These are phyloP conservation scores for Erinaceus europaeus DNA, from an alignment of 2,113 vertebrate genomes.

Conservation along the genomic window DNA sequence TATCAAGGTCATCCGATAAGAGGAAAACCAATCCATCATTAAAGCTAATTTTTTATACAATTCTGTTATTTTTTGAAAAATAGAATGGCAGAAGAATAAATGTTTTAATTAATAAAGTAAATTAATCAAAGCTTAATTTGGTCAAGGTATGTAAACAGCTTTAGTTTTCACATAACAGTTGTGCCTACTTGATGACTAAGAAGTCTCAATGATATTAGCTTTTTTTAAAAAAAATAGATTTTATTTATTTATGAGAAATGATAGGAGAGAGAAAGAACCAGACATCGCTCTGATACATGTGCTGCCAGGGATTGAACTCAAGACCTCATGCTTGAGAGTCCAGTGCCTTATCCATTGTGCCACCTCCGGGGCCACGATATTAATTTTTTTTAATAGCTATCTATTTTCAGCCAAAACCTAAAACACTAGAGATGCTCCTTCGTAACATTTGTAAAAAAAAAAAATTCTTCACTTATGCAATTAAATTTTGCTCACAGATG, in stretches of 20 bases:
- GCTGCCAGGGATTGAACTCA: no score
- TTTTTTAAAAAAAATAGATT: neutral
- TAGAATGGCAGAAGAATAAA: neutral
- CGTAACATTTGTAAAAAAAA: neutral
- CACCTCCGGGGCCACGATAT: no score
- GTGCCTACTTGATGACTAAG: neutral
- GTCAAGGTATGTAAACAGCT: neutral
- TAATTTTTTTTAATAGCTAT: no score
- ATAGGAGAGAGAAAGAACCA: no score
- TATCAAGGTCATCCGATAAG: constrained; percentile 3
- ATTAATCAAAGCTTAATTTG: neutral
- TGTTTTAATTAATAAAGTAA: neutral
- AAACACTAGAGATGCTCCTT: neutral
- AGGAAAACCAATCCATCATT: constrained; percentile 33
- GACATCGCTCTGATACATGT: no score
- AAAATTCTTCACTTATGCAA: neutral
- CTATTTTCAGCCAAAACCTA: no score
- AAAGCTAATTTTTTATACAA: constrained; percentile 5
- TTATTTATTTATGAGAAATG: neutral
- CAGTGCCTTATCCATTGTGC: no score
- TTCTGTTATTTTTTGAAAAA: constrained; percentile 29
- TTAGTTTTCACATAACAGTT: neutral
- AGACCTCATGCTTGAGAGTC: no score
- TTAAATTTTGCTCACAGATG: neutral
- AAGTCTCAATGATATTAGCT: neutral